phyloP scores from a whole-genome alignment of 2,888 invertebrate species.

The Myathropa florea region DNA sequence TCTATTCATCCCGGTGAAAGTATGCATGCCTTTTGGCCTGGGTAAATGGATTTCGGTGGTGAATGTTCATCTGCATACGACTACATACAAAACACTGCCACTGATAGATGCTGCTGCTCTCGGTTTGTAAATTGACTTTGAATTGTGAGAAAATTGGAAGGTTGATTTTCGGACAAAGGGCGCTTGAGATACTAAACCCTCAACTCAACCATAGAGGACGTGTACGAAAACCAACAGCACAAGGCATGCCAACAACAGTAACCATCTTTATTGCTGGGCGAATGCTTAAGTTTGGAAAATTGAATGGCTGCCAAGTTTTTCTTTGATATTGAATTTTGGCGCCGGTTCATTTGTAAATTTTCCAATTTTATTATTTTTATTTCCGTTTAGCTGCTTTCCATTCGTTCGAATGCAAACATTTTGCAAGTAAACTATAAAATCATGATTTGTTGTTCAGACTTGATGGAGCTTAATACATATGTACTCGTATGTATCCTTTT shows the following conservation, averaged over 20 bases:
- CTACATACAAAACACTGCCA: constrained; percentile 32
- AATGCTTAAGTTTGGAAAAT: constrained; percentile 14
- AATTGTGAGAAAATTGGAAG: constrained; percentile 56
- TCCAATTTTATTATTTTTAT: constrained; percentile 67
- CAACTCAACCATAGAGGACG: neutral
- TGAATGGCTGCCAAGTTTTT: constrained; percentile 67
- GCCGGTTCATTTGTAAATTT: constrained; percentile 66
- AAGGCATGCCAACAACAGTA: constrained; percentile 48
- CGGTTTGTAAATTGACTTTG: constrained; percentile 57
- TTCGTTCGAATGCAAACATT: constrained; percentile 18
- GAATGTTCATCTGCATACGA: neutral
- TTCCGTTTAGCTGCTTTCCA: constrained; percentile 53
- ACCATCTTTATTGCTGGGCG: constrained; percentile 42
- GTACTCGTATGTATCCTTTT: neutral
- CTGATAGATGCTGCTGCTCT: constrained; percentile 49
- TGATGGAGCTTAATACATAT: constrained; percentile 40
- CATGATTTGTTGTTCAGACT: constrained; percentile 63
- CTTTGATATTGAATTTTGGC: constrained; percentile 66
- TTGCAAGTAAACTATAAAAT: constrained; percentile 23
- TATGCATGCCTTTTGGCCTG: neutral
- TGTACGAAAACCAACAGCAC: neutral
- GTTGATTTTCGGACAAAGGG: constrained; percentile 52
- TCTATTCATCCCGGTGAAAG: neutral
- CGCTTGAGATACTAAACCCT: constrained; percentile 30
- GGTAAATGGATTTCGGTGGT: constrained; percentile 46